These are phyloP conservation scores for Drosophila pseudoananassae DNA, from an alignment of 1,140 invertebrate species.

Conservation along the genomic window DNA sequence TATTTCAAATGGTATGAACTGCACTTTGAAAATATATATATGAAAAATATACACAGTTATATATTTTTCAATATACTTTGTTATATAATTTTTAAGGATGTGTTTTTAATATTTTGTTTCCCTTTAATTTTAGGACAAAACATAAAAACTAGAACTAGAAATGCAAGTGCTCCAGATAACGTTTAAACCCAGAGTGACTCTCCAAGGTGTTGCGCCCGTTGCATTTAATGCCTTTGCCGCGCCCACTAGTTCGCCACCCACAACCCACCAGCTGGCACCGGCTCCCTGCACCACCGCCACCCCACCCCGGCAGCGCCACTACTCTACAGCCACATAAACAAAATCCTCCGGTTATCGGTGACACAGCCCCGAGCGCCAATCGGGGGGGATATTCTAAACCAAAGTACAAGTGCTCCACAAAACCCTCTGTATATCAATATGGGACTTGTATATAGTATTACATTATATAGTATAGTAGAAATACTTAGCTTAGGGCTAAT, in stretches of 20 bases:
- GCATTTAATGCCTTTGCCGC: conserved; percentile 17
- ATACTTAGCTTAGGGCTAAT: too few species aligned
- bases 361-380: background rate
- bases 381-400: background rate
- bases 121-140: background rate
- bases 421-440: too few species aligned
- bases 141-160: background rate
- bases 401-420: background rate
- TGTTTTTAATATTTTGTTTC: background rate
- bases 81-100: background rate
- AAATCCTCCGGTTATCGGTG: conserved; percentile 12
- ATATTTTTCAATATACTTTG: background rate
- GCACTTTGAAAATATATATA: background rate
- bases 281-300: background rate
- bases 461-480: too few species aligned
- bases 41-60: background rate
- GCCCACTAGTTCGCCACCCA: conserved; percentile 4
- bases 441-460: too few species aligned
- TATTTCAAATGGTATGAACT: conserved; percentile 26
- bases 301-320: background rate
- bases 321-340: conserved; percentile 21
- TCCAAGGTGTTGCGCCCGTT: conserved; percentile 28
- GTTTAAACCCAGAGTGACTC: conserved; percentile 20
- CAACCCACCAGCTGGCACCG: background rate
- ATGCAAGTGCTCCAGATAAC: conserved; percentile 40